Evolutionary conservation across 1,140 invertebrate genomes (phyloP), one percentile per base, ranked within the genome.

Genomic region (Lordiphosa clarofinis): DNA sequence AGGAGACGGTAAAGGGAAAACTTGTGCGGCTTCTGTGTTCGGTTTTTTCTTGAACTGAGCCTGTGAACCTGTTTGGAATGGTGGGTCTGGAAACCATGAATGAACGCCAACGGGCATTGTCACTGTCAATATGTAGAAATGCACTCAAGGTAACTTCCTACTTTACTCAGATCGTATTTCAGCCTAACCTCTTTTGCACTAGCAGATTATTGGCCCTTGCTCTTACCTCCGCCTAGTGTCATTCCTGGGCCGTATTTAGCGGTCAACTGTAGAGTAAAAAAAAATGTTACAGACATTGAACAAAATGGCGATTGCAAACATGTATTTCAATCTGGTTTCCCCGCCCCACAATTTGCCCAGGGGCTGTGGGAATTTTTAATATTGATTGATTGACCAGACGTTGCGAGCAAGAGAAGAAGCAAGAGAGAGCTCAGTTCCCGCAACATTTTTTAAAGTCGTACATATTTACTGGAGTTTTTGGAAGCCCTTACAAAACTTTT

Each of bases 141-240:
- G 76, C 76, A 82, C 78, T 82, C 76, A 82, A 82, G 76, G 76
- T 82, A 82, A 82, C 76, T 82, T 82, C 76, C 76, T 82, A 82
- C 76, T 82, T 84, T 73, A 31, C 53, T 53, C 56, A 66, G 65
- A 42, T 82, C 76, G 68, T 62, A 76, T 82, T 82, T 82, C 76
- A 82, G 43, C 52, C 61, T 63, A 82, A 82, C 72, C 78, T 78
- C 73, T 78, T 75, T 55, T 74, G 50, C 68, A 67, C 70, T 55
- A 39, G 65, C 63, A 84, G 76, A 72, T 82, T 82, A 82, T 54
- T 65, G 67, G 19, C 48, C 28, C 12, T 49, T 47, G 46, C 19
- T 40, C 24, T 11, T 33, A 15, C 19, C 46, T 8, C 37, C 35
- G 8, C 13, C 39, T 37, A 21, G 12, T 31, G 28, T 36, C 33